A percentile compares a stretch with the other conserved stretches of the same genome.
Evolutionary conservation across 1,140 invertebrate species (phyloP).

Genomic region (Hycleus phaleratus): DNA sequence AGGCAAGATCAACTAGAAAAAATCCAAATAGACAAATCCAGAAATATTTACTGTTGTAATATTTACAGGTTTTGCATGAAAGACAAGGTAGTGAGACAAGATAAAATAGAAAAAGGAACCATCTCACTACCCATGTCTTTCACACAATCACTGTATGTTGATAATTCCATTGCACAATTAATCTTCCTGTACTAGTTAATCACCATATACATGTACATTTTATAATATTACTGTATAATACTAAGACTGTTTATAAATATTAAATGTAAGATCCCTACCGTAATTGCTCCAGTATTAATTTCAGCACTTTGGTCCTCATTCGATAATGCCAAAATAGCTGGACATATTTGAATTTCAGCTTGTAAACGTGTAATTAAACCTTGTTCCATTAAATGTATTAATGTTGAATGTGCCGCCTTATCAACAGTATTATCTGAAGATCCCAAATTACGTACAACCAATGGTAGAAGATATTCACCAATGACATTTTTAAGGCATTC

Average conservation of each 20-base stretch:
- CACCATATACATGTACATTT: neutral
- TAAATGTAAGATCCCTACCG: conserved; percentile 24
- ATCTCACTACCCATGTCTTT: conserved; percentile 97
- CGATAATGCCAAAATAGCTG: conserved; percentile 33
- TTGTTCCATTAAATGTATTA: conserved; percentile 33
- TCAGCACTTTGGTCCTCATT: conserved; percentile 23
- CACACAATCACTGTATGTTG: conserved; percentile 43
- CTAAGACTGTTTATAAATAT: conserved; percentile 1
- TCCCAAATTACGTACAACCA: conserved; percentile 34
- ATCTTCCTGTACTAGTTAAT: neutral
- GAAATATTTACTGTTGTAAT: conserved; percentile 1
- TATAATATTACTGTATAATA: neutral
- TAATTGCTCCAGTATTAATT: conserved; percentile 26
- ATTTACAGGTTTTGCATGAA: conserved; percentile 51
- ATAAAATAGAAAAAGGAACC: conserved; percentile 43
- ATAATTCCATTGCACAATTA: neutral
- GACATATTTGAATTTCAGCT: conserved; percentile 38
- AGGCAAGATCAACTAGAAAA: conserved; percentile 19
- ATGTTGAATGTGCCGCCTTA: conserved; percentile 23
- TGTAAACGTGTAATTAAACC: conserved; percentile 29
- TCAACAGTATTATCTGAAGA: conserved; percentile 26
- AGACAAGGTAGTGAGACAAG: conserved; percentile 90
- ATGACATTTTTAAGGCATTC: conserved; percentile 28
- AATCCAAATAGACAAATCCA: no score
- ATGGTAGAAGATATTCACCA: conserved; percentile 31